A percentile compares a stretch with the other conserved stretches of the same genome.
Evolutionary conservation across 2,888 invertebrate genomes (phyloP).

Genomic region (Cosmia pyralina): DNA sequence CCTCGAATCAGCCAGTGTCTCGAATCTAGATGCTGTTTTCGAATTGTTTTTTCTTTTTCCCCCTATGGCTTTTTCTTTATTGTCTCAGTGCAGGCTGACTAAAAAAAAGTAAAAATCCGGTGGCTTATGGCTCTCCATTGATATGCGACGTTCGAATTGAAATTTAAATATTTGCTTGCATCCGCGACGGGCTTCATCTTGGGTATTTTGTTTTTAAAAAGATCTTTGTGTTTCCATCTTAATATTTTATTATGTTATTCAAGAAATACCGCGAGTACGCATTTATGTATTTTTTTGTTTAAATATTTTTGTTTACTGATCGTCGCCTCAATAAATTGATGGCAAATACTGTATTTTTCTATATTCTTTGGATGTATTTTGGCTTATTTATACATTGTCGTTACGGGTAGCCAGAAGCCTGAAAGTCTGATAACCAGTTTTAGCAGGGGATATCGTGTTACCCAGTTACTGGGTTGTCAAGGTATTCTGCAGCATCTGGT

Average conservation of each 20-base stretch:
- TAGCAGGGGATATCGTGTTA: no score
- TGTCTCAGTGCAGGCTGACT: conserved; percentile 86
- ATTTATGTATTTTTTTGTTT: conserved; percentile 42
- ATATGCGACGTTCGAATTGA: conserved; percentile 90
- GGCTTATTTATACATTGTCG: no score
- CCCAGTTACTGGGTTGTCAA: no score
- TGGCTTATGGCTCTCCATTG: conserved; percentile 90
- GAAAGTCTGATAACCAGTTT: no score
- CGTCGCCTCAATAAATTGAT: conserved; percentile 59
- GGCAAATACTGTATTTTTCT: conserved; percentile 45
- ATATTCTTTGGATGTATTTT: background rate
- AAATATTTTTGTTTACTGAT: conserved; percentile 56
- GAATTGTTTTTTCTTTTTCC: conserved; percentile 80
- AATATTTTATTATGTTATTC: conserved; percentile 85
- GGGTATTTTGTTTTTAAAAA: conserved; percentile 84
- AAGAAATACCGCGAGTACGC: conserved; percentile 64
- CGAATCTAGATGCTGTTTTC: conserved; percentile 90
- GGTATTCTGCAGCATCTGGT: no score
- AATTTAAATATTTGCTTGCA: conserved; percentile 90
- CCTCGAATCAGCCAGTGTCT: conserved; percentile 89
- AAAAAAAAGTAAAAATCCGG: conserved; percentile 86
- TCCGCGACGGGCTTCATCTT: conserved; percentile 86
- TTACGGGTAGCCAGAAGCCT: no score
- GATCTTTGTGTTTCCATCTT: conserved; percentile 85
- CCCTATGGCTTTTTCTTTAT: conserved; percentile 88